Base-by-base conservation (phyloP, 2,888 invertebrate genomes). In the Brachylomia viminalis region DNA sequence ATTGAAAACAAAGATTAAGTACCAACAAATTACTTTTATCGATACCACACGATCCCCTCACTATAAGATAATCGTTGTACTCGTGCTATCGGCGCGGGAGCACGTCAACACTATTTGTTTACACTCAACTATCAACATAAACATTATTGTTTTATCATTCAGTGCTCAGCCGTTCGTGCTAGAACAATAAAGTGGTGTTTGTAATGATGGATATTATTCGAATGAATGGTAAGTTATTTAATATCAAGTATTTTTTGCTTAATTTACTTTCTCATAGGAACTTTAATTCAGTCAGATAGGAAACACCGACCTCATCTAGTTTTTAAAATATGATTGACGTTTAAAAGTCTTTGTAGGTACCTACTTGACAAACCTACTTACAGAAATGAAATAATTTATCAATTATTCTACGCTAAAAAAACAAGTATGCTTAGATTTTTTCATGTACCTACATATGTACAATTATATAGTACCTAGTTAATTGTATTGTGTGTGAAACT, bases 81-180 rank as follows among this genome's bases (percentile, higher is more conserved):
- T 87, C 80, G 84, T 79, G 85, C 86, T 88, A 89, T 90, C 86
- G 86, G 74, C 68, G 83, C 78, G 73, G 54, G 80, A 75, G 85
- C 80, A 85, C 85, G 87, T 84, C 82, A 82, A 75, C 70, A 69
- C 20, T 77, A 75, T 90, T 89, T 92, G 85, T 91, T 90, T 90
- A 91, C 90, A 85, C 79, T 79, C 79, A 75, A 77, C 45, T 72
- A 80, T 79, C 82, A 90, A 88, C 86, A 88, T 83, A 65, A 87
- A 84, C 72, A 85, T 75, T 61, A 78, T 79, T 80, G 61, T 81
- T 67, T 76, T 72, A 79, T 80, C 75, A 80, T 74, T 75, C 61
- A 49, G 38, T 79, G 83, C 42, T 45, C 71, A 75, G 72, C 61
- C 23, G 74, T 80, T 72, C 49, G 79, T 61, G 23, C 6, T 23